These are phyloP conservation scores for Drosophila sechellia DNA, from an alignment of 1,140 invertebrate genomes.

Conservation along the genomic window DNA sequence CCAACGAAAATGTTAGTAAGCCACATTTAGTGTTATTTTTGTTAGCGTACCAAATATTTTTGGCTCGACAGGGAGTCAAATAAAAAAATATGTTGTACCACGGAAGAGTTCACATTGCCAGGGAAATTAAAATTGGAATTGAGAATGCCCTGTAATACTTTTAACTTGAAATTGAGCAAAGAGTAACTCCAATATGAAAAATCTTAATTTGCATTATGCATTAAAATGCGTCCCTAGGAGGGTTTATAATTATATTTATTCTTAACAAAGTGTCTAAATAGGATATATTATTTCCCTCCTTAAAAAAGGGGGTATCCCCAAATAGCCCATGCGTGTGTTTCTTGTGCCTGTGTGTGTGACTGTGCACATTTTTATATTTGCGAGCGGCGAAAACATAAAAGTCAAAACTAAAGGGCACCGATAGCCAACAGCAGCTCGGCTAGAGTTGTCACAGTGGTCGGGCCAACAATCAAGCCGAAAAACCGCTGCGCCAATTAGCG, in stretches of 20 bases:
- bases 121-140: not conserved
- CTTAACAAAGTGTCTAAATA: not conserved
- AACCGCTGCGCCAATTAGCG: constrained; percentile 50
- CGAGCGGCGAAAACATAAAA: constrained; percentile 75
- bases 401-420: constrained; percentile 74
- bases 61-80: constrained; percentile 36
- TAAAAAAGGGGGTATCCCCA: not conserved
- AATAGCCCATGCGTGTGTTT: constrained; percentile 4
- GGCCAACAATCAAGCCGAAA: constrained; percentile 10
- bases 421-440: constrained; percentile 64
- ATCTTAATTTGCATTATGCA: too few species aligned
- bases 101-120: constrained; percentile 36
- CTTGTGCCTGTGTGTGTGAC: constrained; percentile 12
- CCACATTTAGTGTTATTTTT: constrained; percentile 79
- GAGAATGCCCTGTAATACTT: constrained; percentile 22
- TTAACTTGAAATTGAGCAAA: not conserved
- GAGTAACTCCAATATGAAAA: not conserved
- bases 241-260: too few species aligned
- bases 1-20: constrained; percentile 63
- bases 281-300: too few species aligned
- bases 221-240: too few species aligned
- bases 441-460: constrained; percentile 48
- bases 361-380: constrained; percentile 61
- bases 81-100: constrained; percentile 22
- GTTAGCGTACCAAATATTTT: constrained; percentile 68